phyloP scores from a whole-genome alignment of 2,797 vertebrate genomes.

The Acanthurus lineatus region DNA sequence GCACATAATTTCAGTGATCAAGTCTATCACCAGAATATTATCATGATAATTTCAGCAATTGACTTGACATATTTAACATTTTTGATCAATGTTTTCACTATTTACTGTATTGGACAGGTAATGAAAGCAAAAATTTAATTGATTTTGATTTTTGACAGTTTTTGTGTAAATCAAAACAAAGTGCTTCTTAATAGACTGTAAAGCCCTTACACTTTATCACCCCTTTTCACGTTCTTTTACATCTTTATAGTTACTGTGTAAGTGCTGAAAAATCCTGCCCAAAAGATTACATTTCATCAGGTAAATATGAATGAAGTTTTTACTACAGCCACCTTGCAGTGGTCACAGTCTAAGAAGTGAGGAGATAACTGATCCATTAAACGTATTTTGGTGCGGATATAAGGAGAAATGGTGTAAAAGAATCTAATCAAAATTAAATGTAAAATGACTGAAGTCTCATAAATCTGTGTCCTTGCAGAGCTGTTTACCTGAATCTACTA shows the following conservation, averaged over 20 bases:
- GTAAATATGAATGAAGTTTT: too few species aligned
- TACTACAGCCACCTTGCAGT: too few species aligned
- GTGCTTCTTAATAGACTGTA: background rate
- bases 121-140: background rate
- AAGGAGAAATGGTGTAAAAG: background rate
- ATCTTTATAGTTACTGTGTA: background rate
- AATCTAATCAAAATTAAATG: slow-evolving; percentile 22
- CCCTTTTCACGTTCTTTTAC: background rate
- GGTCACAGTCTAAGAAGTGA: background rate
- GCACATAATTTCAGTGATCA: background rate
- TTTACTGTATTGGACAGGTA: background rate
- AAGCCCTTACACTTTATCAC: background rate
- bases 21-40: background rate
- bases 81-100: background rate
- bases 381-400: background rate
- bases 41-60: background rate
- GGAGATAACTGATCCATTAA: background rate
- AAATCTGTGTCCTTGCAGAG: background rate
- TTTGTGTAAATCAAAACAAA: background rate
- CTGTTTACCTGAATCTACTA: background rate
- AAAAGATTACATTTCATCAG: too few species aligned
- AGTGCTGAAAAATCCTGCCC: too few species aligned
- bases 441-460: slow-evolving; percentile 1
- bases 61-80: background rate
- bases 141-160: background rate